phyloP scores from a whole-genome alignment of 2,113 vertebrate species.

The Dinomys branickii region DNA sequence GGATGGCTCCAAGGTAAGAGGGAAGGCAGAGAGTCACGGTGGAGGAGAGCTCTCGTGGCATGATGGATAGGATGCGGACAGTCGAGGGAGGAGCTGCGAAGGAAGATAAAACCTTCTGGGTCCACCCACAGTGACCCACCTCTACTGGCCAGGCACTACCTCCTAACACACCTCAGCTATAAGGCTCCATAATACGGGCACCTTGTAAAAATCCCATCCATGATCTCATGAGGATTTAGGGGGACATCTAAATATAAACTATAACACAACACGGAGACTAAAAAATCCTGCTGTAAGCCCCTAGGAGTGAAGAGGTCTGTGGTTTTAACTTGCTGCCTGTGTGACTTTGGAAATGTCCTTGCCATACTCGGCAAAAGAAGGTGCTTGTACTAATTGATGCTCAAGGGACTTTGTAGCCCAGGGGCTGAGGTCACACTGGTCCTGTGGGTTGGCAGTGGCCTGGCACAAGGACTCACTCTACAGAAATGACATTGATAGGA shows the following conservation, averaged over 20 bases:
- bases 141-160: background rate
- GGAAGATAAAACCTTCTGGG: background rate
- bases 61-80: background rate
- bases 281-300: background rate
- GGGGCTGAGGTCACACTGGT: slow-evolving; percentile 34
- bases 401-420: slow-evolving; percentile 59
- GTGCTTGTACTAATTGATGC: slow-evolving; percentile 42
- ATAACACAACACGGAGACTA: background rate
- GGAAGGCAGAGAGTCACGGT: background rate
- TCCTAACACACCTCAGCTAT: background rate
- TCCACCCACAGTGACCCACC: background rate
- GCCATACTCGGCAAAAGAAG: slow-evolving; percentile 31
- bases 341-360: slow-evolving; percentile 64
- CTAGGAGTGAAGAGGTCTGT: background rate
- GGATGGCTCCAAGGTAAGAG: background rate
- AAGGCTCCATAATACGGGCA: background rate
- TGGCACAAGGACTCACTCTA: background rate
- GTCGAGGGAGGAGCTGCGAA: background rate
- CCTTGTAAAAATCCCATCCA: background rate
- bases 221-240: background rate
- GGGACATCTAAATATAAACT: background rate
- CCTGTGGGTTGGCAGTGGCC: background rate
- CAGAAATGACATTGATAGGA: slow-evolving; percentile 49
- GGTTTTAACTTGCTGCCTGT: background rate
- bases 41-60: background rate